Conservation (phyloP, 2,888 invertebrate genomes). For the Phytoseiulus persimilis region DNA sequence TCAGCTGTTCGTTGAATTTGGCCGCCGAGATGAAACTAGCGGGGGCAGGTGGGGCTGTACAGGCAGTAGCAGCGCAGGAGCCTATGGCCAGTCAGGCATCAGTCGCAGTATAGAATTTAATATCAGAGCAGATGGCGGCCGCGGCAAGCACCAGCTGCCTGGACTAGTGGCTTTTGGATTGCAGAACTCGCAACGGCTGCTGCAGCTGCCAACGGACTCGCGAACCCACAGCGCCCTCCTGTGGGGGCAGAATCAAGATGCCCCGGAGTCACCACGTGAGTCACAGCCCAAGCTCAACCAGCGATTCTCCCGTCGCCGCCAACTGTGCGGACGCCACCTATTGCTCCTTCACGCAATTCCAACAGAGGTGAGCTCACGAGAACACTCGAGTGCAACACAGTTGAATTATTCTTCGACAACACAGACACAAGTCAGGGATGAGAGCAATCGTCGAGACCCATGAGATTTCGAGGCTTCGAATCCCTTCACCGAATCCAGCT, state of each 20-base stretch:
- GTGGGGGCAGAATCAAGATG: constrained; percentile 21
- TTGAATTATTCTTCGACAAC: too few relatives aligned
- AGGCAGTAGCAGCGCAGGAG: background rate
- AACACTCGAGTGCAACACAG: too few relatives aligned
- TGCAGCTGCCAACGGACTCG: constrained; percentile 33
- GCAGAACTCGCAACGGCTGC: constrained; percentile 36
- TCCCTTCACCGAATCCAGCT: too few relatives aligned
- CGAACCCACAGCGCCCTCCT: constrained; percentile 28
- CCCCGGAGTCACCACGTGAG: background rate
- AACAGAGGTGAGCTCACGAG: background rate
- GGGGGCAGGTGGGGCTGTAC: constrained; percentile 5
- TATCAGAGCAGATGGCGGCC: constrained; percentile 33
- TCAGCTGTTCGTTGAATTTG: constrained; percentile 5
- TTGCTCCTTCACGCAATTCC: background rate
- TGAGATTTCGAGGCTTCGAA: too few relatives aligned
- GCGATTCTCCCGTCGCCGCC: background rate
- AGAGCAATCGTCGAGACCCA: too few relatives aligned
- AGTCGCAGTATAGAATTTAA: constrained; percentile 38
- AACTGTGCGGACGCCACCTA: background rate
- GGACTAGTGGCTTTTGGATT: constrained; percentile 30
- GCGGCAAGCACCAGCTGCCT: constrained; percentile 32
- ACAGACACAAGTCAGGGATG: too few relatives aligned
- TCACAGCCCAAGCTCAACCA: background rate
- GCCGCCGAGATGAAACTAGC: constrained; percentile 5
- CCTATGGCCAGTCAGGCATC: constrained; percentile 5